Base-by-base conservation (phyloP, 2,888 invertebrate species). In the Abrostola triplasia region DNA sequence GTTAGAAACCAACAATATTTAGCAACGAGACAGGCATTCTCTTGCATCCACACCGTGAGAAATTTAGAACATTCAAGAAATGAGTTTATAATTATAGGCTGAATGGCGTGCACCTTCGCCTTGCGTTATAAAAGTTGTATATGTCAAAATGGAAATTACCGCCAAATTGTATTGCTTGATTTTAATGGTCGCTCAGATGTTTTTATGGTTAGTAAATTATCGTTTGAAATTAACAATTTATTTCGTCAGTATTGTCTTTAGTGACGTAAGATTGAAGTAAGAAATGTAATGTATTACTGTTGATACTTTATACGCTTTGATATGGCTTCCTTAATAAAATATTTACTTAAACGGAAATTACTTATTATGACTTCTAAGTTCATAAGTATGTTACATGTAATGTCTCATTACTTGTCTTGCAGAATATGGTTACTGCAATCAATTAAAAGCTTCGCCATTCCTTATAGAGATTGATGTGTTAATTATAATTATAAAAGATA, bases 51-150 rank as follows among this genome's bases (percentile, higher is more conserved):
- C 64, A 60, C 55, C 80, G 81, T 81, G 81, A 73, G 81, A 81
- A 79, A 70, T 64, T 57, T 53, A 57, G 64, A 70, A 70, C 68
- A 68, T 73, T 76, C 68, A 57, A 63, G 67, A 73, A 80, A 80
- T 71, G 77, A 70, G 69, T 60, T 70, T 79, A 64, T 80, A 80
- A 80, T 80, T 81, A 74, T 42, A 69, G 76, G 79, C 70, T 72
- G 71, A 53, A 50, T 58, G n/a, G 41, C 62, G 40, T 41, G 55
- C 61, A 57, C 53, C 66, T 62, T 67, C 12, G 66, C 57, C 49
- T 58, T 53, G 60, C 58, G 56, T n/a, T 72, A 24, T 71, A 71
- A 80, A 80, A 82, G 69, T 79, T 73, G 62, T 68, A 72, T 65
- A 65, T 80, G 77, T 80, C 82, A 75, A 78, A 77, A 70, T 40